Percentiles rank a stretch among this genome's conserved stretches.
These are phyloP conservation scores for Cranoglanis bouderius DNA, from an alignment of 2,113 vertebrate species.

Conservation along the genomic window DNA sequence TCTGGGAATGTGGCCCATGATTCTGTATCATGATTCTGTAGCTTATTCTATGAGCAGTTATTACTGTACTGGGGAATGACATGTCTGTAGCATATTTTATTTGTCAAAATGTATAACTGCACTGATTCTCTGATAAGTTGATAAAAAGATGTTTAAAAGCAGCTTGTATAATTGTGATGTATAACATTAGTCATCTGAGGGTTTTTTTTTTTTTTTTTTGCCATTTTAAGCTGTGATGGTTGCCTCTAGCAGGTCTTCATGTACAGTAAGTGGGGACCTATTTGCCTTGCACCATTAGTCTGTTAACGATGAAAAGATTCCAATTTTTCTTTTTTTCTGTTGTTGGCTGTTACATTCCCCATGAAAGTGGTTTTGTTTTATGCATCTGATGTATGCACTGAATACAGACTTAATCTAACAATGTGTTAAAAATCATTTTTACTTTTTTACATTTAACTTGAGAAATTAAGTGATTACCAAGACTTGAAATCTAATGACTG, in stretches of 20 bases:
- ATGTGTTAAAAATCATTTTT: not conserved
- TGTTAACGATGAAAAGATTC: slow-evolving; percentile 58
- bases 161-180: slow-evolving; percentile 15
- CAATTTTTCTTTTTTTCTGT: slow-evolving; percentile 41
- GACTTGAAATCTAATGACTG: not conserved
- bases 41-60: slow-evolving; percentile 11
- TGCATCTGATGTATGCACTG: not conserved
- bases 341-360: slow-evolving; percentile 32
- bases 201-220: slow-evolving; percentile 46
- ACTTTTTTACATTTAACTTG: too few relatives aligned
- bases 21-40: slow-evolving; percentile 29
- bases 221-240: slow-evolving; percentile 47
- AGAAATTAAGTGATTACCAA: not conserved
- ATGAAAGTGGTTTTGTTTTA: slow-evolving; percentile 38
- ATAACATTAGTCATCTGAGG: slow-evolving; percentile 32
- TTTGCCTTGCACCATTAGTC: slow-evolving; percentile 57
- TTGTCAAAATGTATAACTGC: not conserved
- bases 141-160: slow-evolving; percentile 3
- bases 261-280: slow-evolving; percentile 57
- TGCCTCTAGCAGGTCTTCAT: slow-evolving; percentile 58
- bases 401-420: slow-evolving; percentile 6
- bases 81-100: slow-evolving; percentile 3
- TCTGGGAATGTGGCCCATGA: slow-evolving; percentile 29
- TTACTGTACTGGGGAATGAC: slow-evolving; percentile 34
- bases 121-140: not conserved